Base-by-base conservation (phyloP, 1,140 invertebrate species). In the Macrotrachela quadricornifera region DNA sequence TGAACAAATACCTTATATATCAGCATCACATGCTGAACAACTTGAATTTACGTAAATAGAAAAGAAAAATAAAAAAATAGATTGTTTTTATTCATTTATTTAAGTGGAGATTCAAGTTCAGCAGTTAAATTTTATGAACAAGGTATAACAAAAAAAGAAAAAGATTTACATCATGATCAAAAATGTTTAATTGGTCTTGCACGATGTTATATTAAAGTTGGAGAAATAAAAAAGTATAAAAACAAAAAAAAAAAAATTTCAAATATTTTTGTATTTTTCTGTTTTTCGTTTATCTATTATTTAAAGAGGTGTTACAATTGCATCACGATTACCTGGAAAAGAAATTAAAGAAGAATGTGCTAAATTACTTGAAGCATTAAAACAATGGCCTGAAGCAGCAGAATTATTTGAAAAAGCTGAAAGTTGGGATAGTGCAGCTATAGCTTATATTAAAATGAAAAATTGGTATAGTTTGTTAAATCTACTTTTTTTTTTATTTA, bases 21-120 rank as follows among this genome's bases (percentile, higher is more conserved):
- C 84, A 1, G 74, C 79, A 51, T 84, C 94, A 68, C 91, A 92
- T 66, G 92, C 90, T 1, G 79, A 85, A 62, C 87, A 96, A 64
- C 71, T 95, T 43, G 92, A 99, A 72, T 86, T 95, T 63, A 84
- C 79, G 80, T 75, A 74, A 6, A 71, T 61, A 12, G 70, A 77
- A 59, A 77, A 74, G 60, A 30, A 30, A 30, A 68, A 71, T 54
- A 76, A 64, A 8, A 18, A 15, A 0, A 46, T 51, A 12, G 12
- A 6, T 41, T n/a, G 47, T 36, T 46, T 17, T 49, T 11, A 41
- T 30, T 17, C 16, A 6, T 37, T 43, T 49, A n/a, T 17, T 13
- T 14, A 38, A 50, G 44, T 47, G 54, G 54, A 13, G 54, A 56
- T 39, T 46, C 41, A 18, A 44, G 42, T n/a, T 46, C 54, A 40